Conservation (phyloP, 2,113 vertebrate genomes). For the Stigmatopora nigra region DNA sequence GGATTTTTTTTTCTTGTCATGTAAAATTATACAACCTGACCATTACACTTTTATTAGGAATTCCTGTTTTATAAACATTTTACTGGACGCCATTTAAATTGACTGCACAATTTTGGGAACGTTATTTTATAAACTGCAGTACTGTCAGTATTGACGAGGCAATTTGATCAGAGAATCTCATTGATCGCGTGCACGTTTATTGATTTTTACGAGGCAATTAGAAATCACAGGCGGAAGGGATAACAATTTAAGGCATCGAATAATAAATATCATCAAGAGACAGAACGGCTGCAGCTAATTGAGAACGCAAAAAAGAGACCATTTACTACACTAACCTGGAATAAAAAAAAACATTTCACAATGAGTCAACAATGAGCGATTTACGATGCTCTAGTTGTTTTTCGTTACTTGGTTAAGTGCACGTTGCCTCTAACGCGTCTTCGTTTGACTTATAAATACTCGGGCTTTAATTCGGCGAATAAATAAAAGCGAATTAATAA, state of each 20-base stretch:
- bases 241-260: conserved; percentile 7
- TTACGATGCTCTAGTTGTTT: not conserved
- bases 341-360: not conserved
- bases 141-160: conserved; percentile 25
- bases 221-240: conserved; percentile 28
- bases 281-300: not conserved
- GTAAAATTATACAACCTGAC: not conserved
- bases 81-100: not conserved
- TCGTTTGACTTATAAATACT: not conserved
- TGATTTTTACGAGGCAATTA: conserved; percentile 34
- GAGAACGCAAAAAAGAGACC: not conserved
- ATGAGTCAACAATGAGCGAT: not conserved
- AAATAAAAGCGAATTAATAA: not conserved
- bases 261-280: conserved; percentile 20
- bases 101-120: not conserved
- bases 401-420: not conserved
- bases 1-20: not conserved
- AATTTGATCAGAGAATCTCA: conserved; percentile 31
- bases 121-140: not conserved
- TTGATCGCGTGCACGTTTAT: conserved; percentile 32
- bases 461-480: not conserved
- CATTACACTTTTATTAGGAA: not conserved
- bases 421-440: not conserved
- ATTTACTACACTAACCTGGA: not conserved
- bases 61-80: not conserved